Conservation (phyloP, 92 coral and sea anemone species). For the Chrysogorgia sp. region DNA sequence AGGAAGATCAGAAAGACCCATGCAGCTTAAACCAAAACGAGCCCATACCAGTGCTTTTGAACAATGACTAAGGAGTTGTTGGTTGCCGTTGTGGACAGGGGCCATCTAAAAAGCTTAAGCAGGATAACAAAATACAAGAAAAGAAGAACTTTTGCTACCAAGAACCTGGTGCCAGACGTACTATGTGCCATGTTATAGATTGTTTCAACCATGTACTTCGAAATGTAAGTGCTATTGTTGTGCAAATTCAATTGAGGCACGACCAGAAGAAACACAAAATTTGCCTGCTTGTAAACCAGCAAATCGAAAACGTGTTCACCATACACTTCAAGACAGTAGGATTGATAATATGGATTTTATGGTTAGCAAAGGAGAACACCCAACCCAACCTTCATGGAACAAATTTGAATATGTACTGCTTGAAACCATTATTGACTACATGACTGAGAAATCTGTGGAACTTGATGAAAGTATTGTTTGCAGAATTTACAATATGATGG, state of each 20-base stretch:
- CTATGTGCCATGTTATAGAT: not conserved
- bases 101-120: slow-evolving; percentile 3
- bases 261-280: not conserved
- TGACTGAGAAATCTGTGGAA: not conserved
- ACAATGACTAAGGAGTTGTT: not conserved
- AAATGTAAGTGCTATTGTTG: slow-evolving; percentile 4
- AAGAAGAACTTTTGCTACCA: slow-evolving; percentile 1
- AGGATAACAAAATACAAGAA: no score
- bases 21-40: not conserved
- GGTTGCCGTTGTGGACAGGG: slow-evolving; percentile 12
- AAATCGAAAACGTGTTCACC: not conserved
- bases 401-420: slow-evolving; percentile 17
- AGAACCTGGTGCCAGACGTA: slow-evolving; percentile 3
- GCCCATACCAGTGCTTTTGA: no score
- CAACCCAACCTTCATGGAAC: slow-evolving; percentile 2
- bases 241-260: not conserved
- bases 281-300: not conserved
- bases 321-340: not conserved
- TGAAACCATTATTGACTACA: slow-evolving; percentile 1
- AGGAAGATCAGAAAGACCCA: not conserved
- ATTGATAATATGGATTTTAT: slow-evolving; percentile 1
- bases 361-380: slow-evolving; percentile 8
- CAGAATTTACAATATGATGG: not conserved
- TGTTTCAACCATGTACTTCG: not conserved
- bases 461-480: not conserved